Evolutionary conservation across 2,888 invertebrate genomes (phyloP).

Genomic region (Apamea sordens): DNA sequence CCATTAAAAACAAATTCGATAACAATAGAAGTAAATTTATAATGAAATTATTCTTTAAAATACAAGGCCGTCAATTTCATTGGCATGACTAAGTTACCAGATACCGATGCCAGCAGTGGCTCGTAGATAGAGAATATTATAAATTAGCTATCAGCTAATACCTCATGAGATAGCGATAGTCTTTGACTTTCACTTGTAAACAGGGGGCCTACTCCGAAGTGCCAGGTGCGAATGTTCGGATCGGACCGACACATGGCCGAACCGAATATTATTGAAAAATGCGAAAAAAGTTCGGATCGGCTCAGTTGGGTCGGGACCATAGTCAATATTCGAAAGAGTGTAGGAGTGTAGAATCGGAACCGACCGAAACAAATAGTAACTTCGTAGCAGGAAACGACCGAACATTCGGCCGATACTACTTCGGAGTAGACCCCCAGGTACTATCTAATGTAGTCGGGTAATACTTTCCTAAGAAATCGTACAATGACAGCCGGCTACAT

Average conservation of each 20-base stretch:
- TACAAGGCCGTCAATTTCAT: background rate
- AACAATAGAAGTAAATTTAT: conserved; percentile 5
- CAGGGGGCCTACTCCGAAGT: too few relatives aligned
- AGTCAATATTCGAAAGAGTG: too few relatives aligned
- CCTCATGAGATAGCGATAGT: background rate
- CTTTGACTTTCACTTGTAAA: background rate
- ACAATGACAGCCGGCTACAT: background rate
- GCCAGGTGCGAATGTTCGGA: too few relatives aligned
- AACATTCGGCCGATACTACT: too few relatives aligned
- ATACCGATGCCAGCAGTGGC: background rate
- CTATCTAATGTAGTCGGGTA: background rate
- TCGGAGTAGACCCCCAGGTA: too few relatives aligned
- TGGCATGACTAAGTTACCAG: background rate
- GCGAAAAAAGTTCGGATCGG: too few relatives aligned
- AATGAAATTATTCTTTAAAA: conserved; percentile 5
- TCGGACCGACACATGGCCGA: too few relatives aligned
- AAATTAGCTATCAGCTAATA: background rate
- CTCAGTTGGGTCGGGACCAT: too few relatives aligned
- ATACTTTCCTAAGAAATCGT: background rate
- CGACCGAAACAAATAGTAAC: too few relatives aligned
- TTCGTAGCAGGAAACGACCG: too few relatives aligned
- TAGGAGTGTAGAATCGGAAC: too few relatives aligned
- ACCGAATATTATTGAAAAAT: too few relatives aligned
- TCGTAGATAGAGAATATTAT: background rate
- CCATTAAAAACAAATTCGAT: conserved; percentile 12